Base-by-base conservation (phyloP, 2,888 invertebrate species). In the Rutpela maculata region DNA sequence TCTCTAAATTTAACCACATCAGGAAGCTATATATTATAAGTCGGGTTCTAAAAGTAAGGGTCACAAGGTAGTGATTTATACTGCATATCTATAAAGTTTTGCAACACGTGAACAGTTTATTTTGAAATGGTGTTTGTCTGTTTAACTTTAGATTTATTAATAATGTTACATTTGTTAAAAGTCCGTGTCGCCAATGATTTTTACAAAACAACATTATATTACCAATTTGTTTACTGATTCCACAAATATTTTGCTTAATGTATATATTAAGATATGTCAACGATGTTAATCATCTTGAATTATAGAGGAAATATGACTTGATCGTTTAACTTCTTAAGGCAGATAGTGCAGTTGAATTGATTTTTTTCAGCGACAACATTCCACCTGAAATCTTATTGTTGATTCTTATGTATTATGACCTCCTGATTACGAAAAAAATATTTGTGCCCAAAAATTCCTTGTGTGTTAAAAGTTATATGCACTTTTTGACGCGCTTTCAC, bases 71-170 rank as follows among this genome's bases (percentile, higher is more conserved):
- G n/a, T 50, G 50, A 50, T 50, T 50, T n/a, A 50, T 50, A n/a
- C 15, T 50, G 15, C 50, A 50, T 50, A 50, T 50, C 50, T 50
- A n/a, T 15, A 50, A 50, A 50, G 50, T 50, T 50, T n/a, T 17
- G 50, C 1, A n/a, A 50, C 50, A 15, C 22, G 22, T 50, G 50
- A n/a, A 15, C 15, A n/a, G 50, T n/a, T 15, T 50, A 50, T 50
- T 50, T 50, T 17, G 12, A 50, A 43, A 43, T 3, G 2, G 12
- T 50, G n/a, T 50, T 50, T 50, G n/a, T 50, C 50, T 50, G 50
- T 17, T 50, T 50, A 50, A 50, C 50, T 50, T 50, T 50, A 43
- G 50, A 50, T 50, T 50, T 50, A 50, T 50, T 50, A 12, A 50
- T 50, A 50, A 5, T 50, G 15, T 50, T 50, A 6, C n/a, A n/a